A percentile compares a stretch with the other conserved stretches of the same genome.
Conservation (phyloP, 2,797 vertebrate species). For the Bovichtus variegatus region DNA sequence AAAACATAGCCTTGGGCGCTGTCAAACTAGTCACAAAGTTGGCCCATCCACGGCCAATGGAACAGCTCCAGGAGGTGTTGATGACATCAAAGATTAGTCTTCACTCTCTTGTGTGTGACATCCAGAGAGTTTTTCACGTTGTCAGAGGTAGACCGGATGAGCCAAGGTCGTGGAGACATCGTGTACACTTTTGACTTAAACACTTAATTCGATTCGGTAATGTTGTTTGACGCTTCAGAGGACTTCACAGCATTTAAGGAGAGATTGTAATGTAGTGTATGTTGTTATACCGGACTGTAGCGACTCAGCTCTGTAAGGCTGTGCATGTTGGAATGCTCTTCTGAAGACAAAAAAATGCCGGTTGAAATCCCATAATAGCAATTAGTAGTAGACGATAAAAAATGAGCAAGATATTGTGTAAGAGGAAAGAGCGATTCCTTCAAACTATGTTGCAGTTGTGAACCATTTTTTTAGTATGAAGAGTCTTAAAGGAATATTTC, state of each 20-base stretch:
- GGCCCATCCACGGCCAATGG: constrained; percentile 1
- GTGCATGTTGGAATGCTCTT: not conserved
- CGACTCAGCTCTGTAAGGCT: not conserved
- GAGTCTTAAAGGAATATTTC: not conserved
- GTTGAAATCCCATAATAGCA: not conserved
- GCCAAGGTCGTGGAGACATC: constrained; percentile 1
- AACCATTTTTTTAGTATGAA: not conserved
- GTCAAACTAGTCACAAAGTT: constrained; percentile 32
- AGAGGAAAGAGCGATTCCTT: not conserved
- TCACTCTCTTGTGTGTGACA: constrained; percentile 27
- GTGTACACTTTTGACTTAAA: constrained; percentile 2
- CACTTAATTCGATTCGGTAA: not conserved
- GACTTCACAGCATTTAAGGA: not conserved
- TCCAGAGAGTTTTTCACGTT: constrained; percentile 17
- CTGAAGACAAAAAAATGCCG: not conserved
- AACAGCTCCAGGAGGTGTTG: constrained; percentile 28
- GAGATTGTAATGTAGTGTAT: not conserved
- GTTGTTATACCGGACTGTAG: not conserved
- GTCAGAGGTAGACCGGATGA: constrained; percentile 4
- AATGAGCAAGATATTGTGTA: not conserved
- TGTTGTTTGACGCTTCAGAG: constrained; percentile 8
- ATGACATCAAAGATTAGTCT: constrained; percentile 39
- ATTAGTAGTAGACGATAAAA: constrained; percentile 16
- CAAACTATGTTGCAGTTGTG: not conserved
- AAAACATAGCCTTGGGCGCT: constrained; percentile 38